A percentile compares a stretch with the other conserved stretches of the same genome.
Conservation (phyloP, 2,797 vertebrate genomes). For the Cossypha heuglini region DNA sequence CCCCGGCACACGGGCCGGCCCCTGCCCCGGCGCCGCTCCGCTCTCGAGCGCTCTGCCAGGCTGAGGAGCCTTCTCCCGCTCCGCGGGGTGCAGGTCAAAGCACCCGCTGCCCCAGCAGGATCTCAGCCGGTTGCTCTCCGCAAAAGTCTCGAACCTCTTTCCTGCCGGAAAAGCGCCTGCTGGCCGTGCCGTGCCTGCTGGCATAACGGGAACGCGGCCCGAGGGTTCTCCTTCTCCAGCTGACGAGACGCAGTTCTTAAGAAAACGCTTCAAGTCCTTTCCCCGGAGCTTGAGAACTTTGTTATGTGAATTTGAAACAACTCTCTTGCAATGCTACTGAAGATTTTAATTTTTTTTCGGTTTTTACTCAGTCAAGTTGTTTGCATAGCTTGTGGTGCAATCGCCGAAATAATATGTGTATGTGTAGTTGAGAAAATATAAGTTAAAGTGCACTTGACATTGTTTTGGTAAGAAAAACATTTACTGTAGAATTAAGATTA, state of each 20-base stretch:
- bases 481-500: neutral
- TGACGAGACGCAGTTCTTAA: neutral
- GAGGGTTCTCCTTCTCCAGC: neutral
- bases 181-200: neutral
- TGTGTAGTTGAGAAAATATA: neutral
- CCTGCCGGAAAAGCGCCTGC: accelerated
- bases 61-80: accelerated
- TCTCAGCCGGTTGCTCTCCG: accelerated
- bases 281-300: neutral
- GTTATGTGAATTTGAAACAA: neutral
- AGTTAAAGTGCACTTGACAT: neutral
- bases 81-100: accelerated
- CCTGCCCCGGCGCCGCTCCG: neutral
- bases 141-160: accelerated
- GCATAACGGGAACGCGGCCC: accelerated
- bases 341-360: neutral
- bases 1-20: neutral
- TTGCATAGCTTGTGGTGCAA: neutral
- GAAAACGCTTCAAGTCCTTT: neutral
- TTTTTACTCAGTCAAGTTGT: neutral
- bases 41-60: neutral
- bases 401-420: neutral
- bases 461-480: neutral
- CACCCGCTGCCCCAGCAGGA: accelerated
- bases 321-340: neutral